phyloP scores from a whole-genome alignment of 2,113 vertebrate species.

The Pseudorasbora parva region DNA sequence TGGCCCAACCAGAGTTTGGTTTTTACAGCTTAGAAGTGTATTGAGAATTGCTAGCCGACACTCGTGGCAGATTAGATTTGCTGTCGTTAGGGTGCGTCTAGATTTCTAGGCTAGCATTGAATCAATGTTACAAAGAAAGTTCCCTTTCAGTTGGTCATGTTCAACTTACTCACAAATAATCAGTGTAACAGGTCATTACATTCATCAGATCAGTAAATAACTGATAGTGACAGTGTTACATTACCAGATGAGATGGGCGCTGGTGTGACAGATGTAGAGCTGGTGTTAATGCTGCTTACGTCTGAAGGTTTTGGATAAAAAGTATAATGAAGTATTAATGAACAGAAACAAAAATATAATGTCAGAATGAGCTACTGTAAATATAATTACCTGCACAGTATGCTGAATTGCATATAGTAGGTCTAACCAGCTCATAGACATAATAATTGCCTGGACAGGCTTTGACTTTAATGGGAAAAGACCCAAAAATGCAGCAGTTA shows the following conservation, averaged over 20 bases:
- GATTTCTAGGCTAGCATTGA: no score
- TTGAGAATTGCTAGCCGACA: no score
- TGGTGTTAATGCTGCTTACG: background rate
- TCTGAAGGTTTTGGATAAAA: background rate
- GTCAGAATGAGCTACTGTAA: background rate
- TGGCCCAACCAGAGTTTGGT: no score
- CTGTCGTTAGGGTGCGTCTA: no score
- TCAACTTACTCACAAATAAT: no score
- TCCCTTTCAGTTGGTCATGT: no score
- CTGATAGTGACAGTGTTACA: background rate
- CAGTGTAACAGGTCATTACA: no score
- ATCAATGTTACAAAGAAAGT: no score
- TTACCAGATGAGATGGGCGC: background rate
- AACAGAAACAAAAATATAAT: background rate
- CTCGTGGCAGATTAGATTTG: no score
- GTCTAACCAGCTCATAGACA: background rate
- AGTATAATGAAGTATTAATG: background rate
- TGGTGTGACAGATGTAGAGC: background rate
- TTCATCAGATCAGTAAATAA: no score
- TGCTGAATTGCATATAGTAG: background rate
- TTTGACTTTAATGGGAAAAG: background rate
- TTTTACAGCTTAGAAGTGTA: no score
- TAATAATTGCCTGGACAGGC: background rate
- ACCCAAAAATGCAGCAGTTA: background rate
- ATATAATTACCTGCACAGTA: slow-evolving; percentile 51